Conservation (phyloP, 2,888 invertebrate species). For the Pristionchus maxplancki region DNA sequence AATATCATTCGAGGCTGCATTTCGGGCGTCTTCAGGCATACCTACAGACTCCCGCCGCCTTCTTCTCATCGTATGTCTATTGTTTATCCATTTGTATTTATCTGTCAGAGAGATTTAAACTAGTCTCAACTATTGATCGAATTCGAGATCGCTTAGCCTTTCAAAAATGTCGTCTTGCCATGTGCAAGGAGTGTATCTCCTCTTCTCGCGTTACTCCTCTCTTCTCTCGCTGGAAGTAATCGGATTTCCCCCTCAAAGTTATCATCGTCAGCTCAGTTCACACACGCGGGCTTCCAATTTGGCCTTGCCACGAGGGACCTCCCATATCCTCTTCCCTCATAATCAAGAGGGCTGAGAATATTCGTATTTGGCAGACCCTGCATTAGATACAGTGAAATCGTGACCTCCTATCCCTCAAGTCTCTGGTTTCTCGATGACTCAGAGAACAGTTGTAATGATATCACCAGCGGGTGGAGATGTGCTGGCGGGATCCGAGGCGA, state of each 20-base stretch:
- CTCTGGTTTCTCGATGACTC: neutral
- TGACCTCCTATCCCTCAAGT: no score
- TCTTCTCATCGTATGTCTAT: conserved; percentile 49
- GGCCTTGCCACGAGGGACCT: neutral
- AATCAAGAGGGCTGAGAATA: neutral
- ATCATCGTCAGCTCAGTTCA: conserved; percentile 16
- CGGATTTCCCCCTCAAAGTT: conserved; percentile 39
- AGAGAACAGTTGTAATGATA: neutral
- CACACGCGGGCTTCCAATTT: neutral
- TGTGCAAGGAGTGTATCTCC: neutral
- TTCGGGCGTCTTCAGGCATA: conserved; percentile 74
- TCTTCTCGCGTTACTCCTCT: conserved; percentile 17
- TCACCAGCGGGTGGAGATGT: neutral
- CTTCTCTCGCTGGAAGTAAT: conserved; percentile 28
- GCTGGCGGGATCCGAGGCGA: neutral
- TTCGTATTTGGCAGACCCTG: no score
- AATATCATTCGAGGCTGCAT: conserved; percentile 77
- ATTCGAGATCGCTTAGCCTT: neutral
- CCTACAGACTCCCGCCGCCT: conserved; percentile 58
- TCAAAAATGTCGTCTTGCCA: neutral
- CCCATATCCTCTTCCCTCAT: neutral
- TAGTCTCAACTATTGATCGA: neutral
- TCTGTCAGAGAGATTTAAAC: neutral
- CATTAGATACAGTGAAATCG: no score
- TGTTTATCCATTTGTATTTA: neutral